Conservation (phyloP, 1,140 invertebrate species). For the Hyposmocoma kahamanoa region DNA sequence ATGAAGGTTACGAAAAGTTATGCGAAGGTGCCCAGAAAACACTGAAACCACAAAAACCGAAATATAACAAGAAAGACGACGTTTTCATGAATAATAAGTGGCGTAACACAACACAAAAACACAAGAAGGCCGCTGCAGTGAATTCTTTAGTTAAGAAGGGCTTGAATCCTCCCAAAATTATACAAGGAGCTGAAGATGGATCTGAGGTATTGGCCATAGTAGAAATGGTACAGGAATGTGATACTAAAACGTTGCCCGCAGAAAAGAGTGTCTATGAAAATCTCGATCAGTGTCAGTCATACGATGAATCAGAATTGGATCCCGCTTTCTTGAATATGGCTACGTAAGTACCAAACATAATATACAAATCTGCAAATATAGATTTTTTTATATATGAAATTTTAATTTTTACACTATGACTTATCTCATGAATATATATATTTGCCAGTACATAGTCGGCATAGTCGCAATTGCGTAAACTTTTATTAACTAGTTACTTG, state of each 20-base stretch:
- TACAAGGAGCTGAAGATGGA: slow-evolving; percentile 33
- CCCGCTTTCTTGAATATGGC: too few species aligned
- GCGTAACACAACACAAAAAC: slow-evolving; percentile 49
- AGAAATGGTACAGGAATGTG: slow-evolving; percentile 41
- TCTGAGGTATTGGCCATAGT: slow-evolving; percentile 30
- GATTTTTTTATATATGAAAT: too few species aligned
- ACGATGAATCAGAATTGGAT: too few species aligned
- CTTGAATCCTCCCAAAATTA: slow-evolving; percentile 34
- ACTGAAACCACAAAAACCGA: slow-evolving; percentile 24
- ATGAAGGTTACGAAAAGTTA: slow-evolving; percentile 44
- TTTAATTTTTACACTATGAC: too few species aligned
- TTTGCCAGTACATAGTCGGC: too few species aligned
- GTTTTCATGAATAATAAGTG: slow-evolving; percentile 56
- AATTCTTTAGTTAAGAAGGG: slow-evolving; percentile 44
- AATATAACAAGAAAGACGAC: slow-evolving; percentile 34
- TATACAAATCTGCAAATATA: too few species aligned
- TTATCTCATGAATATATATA: too few species aligned
- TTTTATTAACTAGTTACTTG: too few species aligned
- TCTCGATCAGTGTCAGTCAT: slow-evolving; percentile 46
- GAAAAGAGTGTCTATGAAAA: slow-evolving; percentile 51
- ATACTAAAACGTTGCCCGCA: slow-evolving; percentile 33
- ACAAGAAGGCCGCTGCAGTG: slow-evolving; percentile 33
- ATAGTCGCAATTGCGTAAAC: too few species aligned
- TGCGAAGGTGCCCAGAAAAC: slow-evolving; percentile 50
- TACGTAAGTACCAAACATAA: too few species aligned